These are phyloP conservation scores for Cataglyphis cursor DNA, from an alignment of 2,888 invertebrate genomes.

Conservation along the genomic window DNA sequence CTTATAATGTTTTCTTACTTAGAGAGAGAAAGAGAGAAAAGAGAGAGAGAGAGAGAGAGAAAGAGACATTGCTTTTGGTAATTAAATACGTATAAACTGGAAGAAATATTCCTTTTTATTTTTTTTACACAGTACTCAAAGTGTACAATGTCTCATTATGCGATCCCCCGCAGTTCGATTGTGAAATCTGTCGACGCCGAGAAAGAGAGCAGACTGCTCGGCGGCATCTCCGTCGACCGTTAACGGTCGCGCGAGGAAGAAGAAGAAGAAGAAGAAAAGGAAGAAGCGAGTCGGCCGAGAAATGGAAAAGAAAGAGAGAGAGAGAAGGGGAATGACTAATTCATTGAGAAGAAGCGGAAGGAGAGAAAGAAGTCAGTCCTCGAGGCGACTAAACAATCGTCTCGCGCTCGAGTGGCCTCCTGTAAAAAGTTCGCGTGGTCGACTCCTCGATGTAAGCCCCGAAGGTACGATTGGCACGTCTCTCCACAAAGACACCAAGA, in stretches of 20 bases:
- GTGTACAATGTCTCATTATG: slow-evolving; percentile 38
- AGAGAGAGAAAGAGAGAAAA: background rate
- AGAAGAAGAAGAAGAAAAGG: slow-evolving; percentile 23
- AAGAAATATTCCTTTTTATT: background rate
- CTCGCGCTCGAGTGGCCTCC: slow-evolving; percentile 79
- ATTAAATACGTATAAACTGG: background rate
- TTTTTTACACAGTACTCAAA: background rate
- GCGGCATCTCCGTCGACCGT: slow-evolving; percentile 74
- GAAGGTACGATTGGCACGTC: slow-evolving; percentile 78
- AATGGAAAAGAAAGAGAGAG: slow-evolving; percentile 52
- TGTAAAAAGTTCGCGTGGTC: slow-evolving; percentile 66
- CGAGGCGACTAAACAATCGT: slow-evolving; percentile 83
- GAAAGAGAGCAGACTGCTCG: slow-evolving; percentile 13
- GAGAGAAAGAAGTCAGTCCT: slow-evolving; percentile 78
- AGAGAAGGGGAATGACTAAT: slow-evolving; percentile 40
- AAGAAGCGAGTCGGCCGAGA: slow-evolving; percentile 47
- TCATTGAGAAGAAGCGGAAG: slow-evolving; percentile 64
- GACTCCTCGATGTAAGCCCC: slow-evolving; percentile 83
- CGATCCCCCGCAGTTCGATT: slow-evolving; percentile 30
- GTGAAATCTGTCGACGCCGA: slow-evolving; percentile 40
- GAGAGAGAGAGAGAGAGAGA: too few relatives aligned
- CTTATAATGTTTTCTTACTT: background rate
- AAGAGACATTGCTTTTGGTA: background rate
- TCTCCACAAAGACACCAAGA: slow-evolving; percentile 69
- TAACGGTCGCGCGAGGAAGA: slow-evolving; percentile 69